These are phyloP conservation scores for Aurelia aurita DNA, from an alignment of 30 jellyfish, hydroid and myxozoan species.

Conservation along the genomic window DNA sequence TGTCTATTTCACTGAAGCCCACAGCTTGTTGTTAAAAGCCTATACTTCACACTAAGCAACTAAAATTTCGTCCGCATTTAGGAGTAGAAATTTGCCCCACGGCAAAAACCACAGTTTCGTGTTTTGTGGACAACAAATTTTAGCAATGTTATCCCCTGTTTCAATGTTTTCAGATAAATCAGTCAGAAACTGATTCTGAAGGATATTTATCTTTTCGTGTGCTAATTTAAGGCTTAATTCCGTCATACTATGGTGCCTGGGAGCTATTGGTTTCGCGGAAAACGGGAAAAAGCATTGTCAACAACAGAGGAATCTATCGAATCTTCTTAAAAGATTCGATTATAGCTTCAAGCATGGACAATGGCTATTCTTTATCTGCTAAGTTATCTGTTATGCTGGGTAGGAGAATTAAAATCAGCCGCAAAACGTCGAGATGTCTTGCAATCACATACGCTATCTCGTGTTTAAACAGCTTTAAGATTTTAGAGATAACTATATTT, in stretches of 20 bases:
- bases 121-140: neutral
- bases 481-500: too few species aligned
- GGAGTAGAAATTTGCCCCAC: too few species aligned
- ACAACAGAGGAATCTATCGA: too few species aligned
- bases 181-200: neutral
- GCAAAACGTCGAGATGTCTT: neutral
- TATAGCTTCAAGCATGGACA: neutral
- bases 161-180: neutral
- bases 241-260: too few species aligned
- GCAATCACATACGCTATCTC: neutral
- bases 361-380: constrained; percentile 1
- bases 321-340: constrained; percentile 5
- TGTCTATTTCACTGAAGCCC: too few species aligned
- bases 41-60: too few species aligned
- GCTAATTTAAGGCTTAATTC: too few species aligned
- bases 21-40: too few species aligned
- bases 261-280: too few species aligned
- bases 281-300: too few species aligned
- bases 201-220: too few species aligned
- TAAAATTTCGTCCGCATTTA: too few species aligned
- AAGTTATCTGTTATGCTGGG: neutral
- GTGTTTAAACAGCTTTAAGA: neutral
- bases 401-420: neutral
- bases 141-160: neutral
- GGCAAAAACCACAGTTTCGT: neutral